Evolutionary conservation across 2,797 vertebrate species (phyloP), one percentile per base, ranked within the genome.

Genomic region (Urosaurus nigricauda): DNA sequence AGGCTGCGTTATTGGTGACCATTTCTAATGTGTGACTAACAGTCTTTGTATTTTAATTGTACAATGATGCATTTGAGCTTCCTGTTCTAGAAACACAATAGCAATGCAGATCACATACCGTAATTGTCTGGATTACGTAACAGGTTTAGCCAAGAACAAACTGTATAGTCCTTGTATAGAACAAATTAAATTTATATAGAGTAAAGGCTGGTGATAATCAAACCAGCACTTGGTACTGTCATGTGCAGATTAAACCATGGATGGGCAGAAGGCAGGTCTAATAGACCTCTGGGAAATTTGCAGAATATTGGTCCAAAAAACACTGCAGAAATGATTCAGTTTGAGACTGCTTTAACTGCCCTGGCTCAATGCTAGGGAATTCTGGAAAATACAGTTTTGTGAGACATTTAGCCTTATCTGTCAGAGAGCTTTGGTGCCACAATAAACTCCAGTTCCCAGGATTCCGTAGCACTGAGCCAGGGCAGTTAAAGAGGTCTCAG

Each of bases 21-120:
- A 70, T 14, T 16, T 43, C 19, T 35, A 40, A 9, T 16, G 63
- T 70, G 37, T 68, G 8, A 65, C 32, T 73, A 40, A 71, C 21
- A 84, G 26, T 35, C 14, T 73, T 83, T 73, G 12, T 16, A 24
- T 83, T 83, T 83, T 51, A 47, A 43, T 79, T 83, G 73, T 78
- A 26, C 43, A 78, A 47, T 77, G 35, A 35, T 70, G 12, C 19
- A 24, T 77, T 79, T 88, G 53, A 58, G 37, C 86, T 90, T 79
- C 37, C 74, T 79, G 63, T 63, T 29, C 35, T 60, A 24, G 51
- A 74, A 71, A 47, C 11, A 82, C 19, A 87, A 43, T 7, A 78
- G 53, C 43, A 83, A 77, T 19, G 35, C 14, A 82, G 43, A 24
- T 70, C n/a, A 4, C 16, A 14, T 68, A n/a, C n/a, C n/a, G n/a